Evolutionary conservation across 2,113 vertebrate genomes (phyloP).

Genomic region (Castor canadensis): DNA sequence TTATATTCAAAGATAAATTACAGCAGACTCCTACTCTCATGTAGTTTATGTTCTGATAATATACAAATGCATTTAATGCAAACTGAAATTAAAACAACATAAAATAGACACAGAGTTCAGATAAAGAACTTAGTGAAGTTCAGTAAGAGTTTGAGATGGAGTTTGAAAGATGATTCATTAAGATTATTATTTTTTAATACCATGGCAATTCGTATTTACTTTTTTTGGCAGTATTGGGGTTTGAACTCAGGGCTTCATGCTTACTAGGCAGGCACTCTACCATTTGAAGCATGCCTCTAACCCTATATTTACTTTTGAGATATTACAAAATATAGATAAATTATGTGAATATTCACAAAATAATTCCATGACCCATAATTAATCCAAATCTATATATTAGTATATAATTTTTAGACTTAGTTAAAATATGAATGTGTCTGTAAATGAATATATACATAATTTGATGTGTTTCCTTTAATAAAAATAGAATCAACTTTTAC

Average conservation of each 20-base stretch:
- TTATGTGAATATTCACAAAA: not conserved
- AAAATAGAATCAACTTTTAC: not conserved
- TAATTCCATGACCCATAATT: not conserved
- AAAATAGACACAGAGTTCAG: conserved; percentile 10
- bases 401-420: not conserved
- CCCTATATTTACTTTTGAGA: not conserved
- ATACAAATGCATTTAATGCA: not conserved
- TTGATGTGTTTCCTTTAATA: not conserved
- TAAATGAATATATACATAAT: not conserved
- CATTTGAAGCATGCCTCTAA: too few relatives aligned
- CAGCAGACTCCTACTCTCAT: not conserved
- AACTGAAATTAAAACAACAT: not conserved
- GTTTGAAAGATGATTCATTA: not conserved
- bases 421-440: not conserved
- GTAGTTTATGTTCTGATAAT: not conserved
- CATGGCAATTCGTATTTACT: not conserved
- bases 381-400: not conserved
- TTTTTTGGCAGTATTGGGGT: too few relatives aligned
- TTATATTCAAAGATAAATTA: not conserved
- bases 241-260: too few relatives aligned
- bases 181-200: conserved; percentile 33
- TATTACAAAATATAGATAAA: not conserved
- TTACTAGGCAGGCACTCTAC: too few relatives aligned
- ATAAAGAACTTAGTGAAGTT: not conserved
- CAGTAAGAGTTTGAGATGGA: not conserved